Evolutionary conservation across 2,888 invertebrate genomes (phyloP), one percentile per base, ranked within the genome.

Genomic region (Priocnemis perturbator): DNA sequence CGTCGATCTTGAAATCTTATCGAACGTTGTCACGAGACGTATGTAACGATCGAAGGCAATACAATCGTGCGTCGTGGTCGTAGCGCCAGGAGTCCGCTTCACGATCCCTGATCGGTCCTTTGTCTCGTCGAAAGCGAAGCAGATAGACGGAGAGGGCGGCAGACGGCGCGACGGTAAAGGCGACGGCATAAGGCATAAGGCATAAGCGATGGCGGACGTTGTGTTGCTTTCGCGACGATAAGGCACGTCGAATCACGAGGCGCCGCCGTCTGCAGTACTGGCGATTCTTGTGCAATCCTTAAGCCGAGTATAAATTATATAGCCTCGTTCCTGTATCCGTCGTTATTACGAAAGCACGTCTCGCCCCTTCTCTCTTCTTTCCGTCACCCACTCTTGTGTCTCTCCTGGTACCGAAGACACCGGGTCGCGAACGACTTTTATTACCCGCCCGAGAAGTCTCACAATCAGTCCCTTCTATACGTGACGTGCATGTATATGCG

Each of bases 281-380:
- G 73, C 69, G 73, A 81, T 84, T 84, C 82, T 81, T 81, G 76
- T 75, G 83, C 84, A 84, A 84, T 79, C 74, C 67, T 70, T 73
- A 78, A 78, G 77, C 73, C 78, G 74, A 74, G 79, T 78, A 83
- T 81, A 84, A 83, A 81, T 83, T 83, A 83, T 78, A 63, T 69
- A 66, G 60, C 67, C 67, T 21, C 45, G 45, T 66, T 66, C 57
- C 45, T 61, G 48, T 60, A 48, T 66, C 56, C 78, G 52, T 52
- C 20, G 55, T 57, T 37, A 26, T 75, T 75, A 71, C 74, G 74
- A 75, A 74, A 75, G 60, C 21, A 26, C 30, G 60, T 23, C 23
- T 9, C n/a, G 9, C 19, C 19, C 37, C 55, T 55, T 15, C 15
- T 23, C 55, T 14, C 23, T 23, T 21, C 55, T 15, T 14, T 23